A percentile compares a stretch with the other conserved stretches of the same genome.
Evolutionary conservation across 2,113 vertebrate species (phyloP).

Genomic region (Mesitornis unicolor): DNA sequence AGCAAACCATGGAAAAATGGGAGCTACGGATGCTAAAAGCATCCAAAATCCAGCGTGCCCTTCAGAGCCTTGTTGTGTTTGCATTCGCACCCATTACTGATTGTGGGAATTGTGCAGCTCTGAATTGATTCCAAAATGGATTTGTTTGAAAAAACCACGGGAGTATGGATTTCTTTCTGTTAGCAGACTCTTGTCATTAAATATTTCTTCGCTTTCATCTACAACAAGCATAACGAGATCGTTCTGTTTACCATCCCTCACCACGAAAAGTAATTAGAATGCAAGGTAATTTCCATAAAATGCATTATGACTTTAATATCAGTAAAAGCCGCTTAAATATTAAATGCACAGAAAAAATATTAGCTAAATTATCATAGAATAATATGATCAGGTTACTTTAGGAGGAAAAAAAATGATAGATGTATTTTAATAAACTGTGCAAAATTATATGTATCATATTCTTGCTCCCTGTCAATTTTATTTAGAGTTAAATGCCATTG

Average conservation of each 20-base stretch:
- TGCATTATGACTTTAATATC: constrained; percentile 80
- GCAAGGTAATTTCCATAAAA: constrained; percentile 68
- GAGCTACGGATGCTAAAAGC: not conserved
- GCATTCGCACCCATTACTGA: not conserved
- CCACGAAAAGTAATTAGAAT: constrained; percentile 70
- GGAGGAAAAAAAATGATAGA: constrained; percentile 67
- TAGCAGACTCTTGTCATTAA: not conserved
- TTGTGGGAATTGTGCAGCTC: rapidly evolving
- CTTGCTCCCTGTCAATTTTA: constrained; percentile 88
- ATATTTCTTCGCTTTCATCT: not conserved
- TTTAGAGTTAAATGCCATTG: constrained; percentile 87
- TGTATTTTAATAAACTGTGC: constrained; percentile 85
- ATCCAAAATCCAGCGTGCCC: not conserved
- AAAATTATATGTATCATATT: constrained; percentile 78
- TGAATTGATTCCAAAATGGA: not conserved
- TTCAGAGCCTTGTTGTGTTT: not conserved
- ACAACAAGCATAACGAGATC: not conserved
- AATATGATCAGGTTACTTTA: constrained; percentile 76
- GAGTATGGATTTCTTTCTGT: not conserved
- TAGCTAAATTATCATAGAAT: constrained; percentile 79
- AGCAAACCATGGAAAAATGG: not conserved
- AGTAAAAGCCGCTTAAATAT: constrained; percentile 76
- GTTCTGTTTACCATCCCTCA: constrained; percentile 6
- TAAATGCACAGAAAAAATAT: constrained; percentile 77
- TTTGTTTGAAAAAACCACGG: not conserved